A percentile compares a stretch with the other conserved stretches of the same genome.
phyloP scores from a whole-genome alignment of 2,888 invertebrate species.

The Euproctis similis region DNA sequence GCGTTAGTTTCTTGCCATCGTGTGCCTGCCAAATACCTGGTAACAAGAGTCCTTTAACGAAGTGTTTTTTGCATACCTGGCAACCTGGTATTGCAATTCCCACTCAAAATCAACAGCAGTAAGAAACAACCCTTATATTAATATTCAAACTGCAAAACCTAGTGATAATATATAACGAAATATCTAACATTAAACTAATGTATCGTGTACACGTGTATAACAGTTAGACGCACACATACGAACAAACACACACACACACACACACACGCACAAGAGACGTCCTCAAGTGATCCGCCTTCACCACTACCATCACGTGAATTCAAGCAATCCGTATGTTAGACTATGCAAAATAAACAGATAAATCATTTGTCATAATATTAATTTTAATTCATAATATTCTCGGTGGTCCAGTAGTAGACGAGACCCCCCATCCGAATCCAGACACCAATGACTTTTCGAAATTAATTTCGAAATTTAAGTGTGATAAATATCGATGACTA shows the following conservation, averaged over 20 bases:
- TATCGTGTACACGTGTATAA: conserved; percentile 28
- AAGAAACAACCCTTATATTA: conserved; percentile 11
- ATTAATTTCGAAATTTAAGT: too few species aligned
- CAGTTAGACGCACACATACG: conserved; percentile 28
- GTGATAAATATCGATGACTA: too few species aligned
- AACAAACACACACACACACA: conserved; percentile 27
- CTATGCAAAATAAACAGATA: conserved; percentile 23
- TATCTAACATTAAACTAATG: conserved; percentile 26
- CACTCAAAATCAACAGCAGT: conserved; percentile 2
- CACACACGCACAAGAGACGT: conserved; percentile 23
- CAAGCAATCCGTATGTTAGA: conserved; percentile 53
- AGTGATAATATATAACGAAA: conserved; percentile 22
- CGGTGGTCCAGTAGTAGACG: too few species aligned
- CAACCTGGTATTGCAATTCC: too few species aligned
- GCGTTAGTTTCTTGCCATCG: too few species aligned
- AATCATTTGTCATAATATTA: too few species aligned
- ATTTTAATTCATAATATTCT: too few species aligned
- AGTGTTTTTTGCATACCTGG: too few species aligned
- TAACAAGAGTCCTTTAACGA: too few species aligned
- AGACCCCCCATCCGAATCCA: too few species aligned
- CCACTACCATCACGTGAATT: conserved; percentile 56
- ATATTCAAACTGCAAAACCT: conserved; percentile 11
- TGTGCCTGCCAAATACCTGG: too few species aligned
- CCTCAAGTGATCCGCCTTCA: conserved; percentile 68
- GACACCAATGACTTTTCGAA: too few species aligned